Conservation (phyloP, 1,140 invertebrate species). For the Drosophila punjabiensis region DNA sequence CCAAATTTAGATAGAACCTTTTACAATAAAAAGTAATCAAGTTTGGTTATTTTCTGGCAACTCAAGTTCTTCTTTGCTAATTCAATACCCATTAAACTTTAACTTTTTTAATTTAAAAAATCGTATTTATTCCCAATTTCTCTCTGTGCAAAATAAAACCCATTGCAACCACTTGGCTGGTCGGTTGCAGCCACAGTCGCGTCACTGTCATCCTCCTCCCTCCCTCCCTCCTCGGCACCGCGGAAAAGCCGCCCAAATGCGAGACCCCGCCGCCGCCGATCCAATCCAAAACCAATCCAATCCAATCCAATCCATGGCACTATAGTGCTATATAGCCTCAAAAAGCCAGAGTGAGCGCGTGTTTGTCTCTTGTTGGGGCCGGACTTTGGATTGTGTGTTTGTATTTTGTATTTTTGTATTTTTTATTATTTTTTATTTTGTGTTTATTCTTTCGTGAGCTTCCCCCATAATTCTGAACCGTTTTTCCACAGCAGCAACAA, state of each 20-base stretch:
- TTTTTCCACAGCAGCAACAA: conserved; percentile 36
- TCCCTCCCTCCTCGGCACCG: neutral
- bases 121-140: neutral
- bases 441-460: conserved; percentile 75
- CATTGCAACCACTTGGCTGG: conserved; percentile 36
- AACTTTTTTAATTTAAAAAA: neutral
- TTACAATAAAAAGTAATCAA: no score
- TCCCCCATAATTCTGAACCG: conserved; percentile 67
- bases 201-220: conserved; percentile 6
- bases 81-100: neutral
- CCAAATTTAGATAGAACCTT: no score
- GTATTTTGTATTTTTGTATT: conserved; percentile 40
- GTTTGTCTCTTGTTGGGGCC: conserved; percentile 64
- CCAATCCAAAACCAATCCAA: conserved; percentile 13
- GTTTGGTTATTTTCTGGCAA: neutral
- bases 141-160: neutral
- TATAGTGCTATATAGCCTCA: neutral
- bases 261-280: neutral
- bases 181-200: conserved; percentile 30
- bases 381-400: conserved; percentile 47
- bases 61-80: neutral
- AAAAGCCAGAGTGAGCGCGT: conserved; percentile 49
- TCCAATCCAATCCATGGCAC: conserved; percentile 6
- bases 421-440: conserved; percentile 26
- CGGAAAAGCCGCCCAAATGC: neutral